These are phyloP conservation scores for Euplexia lucipara DNA, from an alignment of 2,888 invertebrate genomes.

Conservation along the genomic window DNA sequence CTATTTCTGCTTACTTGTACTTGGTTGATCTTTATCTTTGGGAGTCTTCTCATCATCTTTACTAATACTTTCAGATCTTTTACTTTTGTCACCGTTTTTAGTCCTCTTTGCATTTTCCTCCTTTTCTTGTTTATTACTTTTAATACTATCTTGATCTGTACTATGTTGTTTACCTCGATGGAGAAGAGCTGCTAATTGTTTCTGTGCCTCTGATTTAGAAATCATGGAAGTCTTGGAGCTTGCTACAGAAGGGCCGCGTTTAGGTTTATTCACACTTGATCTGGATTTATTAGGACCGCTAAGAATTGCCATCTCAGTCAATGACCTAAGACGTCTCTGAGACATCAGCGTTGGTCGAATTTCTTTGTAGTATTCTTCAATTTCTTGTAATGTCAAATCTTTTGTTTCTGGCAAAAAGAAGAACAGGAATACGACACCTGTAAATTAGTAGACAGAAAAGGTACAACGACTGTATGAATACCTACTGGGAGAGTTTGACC, in stretches of 20 bases:
- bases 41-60: not conserved
- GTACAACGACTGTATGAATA: not conserved
- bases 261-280: not conserved
- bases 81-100: not conserved
- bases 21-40: conserved; percentile 26
- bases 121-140: not conserved
- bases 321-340: conserved; percentile 63
- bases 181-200: not conserved
- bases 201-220: conserved; percentile 2
- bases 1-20: conserved; percentile 33
- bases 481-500: too few relatives aligned
- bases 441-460: conserved; percentile 44
- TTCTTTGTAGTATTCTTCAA: conserved; percentile 92
- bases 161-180: not conserved
- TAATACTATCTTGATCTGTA: not conserved
- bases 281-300: not conserved
- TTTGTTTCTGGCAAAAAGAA: conserved; percentile 92
- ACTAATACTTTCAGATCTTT: not conserved
- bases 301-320: not conserved
- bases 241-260: not conserved
- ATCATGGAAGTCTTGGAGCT: not conserved
- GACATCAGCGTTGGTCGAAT: conserved; percentile 84
- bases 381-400: conserved; percentile 92
- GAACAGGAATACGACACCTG: conserved; percentile 90
- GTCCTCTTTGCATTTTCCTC: too few relatives aligned